These are phyloP conservation scores for Thermophis baileyi DNA, from an alignment of 2,113 vertebrate species.

Conservation along the genomic window DNA sequence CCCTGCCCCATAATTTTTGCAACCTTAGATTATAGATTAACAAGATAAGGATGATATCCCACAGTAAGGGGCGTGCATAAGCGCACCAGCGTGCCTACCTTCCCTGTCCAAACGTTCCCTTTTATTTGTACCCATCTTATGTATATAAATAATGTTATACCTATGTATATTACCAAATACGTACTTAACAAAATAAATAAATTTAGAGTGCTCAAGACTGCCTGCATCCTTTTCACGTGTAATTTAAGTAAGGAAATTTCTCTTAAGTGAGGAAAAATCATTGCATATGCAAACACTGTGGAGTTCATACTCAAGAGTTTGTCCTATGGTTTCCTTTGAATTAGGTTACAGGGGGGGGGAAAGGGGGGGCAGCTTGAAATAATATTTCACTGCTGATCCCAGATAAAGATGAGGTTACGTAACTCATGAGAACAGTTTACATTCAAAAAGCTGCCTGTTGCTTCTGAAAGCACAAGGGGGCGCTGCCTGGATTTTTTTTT, in stretches of 20 bases:
- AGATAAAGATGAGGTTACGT: conserved; percentile 59
- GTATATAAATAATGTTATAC: too few species aligned
- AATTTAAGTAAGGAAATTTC: background rate
- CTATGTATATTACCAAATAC: too few species aligned
- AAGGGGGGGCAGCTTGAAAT: conserved; percentile 43
- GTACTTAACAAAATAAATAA: too few species aligned
- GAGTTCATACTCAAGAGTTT: conserved; percentile 2
- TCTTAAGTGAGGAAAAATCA: background rate
- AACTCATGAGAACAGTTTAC: conserved; percentile 38
- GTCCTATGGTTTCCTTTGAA: conserved; percentile 28
- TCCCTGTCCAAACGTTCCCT: too few species aligned
- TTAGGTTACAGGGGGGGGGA: conserved; percentile 28
- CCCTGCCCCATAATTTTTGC: background rate
- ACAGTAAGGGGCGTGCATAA: too few species aligned
- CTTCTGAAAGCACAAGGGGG: conserved; percentile 28
- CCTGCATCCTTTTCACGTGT: background rate
- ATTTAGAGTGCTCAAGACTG: background rate
- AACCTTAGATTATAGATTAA: background rate
- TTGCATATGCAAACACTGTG: background rate
- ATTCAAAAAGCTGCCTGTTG: background rate
- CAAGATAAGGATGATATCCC: conserved; percentile 7
- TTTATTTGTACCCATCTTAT: too few species aligned
- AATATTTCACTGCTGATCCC: conserved; percentile 43
- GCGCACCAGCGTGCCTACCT: too few species aligned
- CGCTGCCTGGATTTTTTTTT: background rate